Percentiles rank a stretch among this genome's conserved stretches.
These are phyloP conservation scores for Megatriorchis doriae DNA, from an alignment of 2,113 vertebrate species.

Conservation along the genomic window DNA sequence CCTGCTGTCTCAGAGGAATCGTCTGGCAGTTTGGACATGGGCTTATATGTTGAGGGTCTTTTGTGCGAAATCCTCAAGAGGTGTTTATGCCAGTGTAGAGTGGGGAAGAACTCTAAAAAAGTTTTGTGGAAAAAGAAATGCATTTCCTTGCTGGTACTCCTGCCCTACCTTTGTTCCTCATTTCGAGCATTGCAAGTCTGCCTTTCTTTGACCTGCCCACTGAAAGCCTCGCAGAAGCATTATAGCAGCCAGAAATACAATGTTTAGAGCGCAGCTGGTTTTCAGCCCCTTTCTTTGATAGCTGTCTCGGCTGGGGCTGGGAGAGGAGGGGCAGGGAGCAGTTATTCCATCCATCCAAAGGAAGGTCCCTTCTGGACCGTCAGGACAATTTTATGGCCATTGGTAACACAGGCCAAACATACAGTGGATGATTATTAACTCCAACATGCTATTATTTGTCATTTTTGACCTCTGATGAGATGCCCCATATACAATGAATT, in stretches of 20 bases:
- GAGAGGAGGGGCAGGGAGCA: background rate
- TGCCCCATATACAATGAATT: background rate
- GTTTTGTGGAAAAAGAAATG: background rate
- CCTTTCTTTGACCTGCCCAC: background rate
- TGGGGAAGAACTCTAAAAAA: background rate
- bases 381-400: background rate
- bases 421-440: background rate
- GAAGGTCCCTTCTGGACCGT: background rate
- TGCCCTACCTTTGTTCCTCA: background rate
- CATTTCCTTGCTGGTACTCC: background rate
- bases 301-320: background rate
- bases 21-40: background rate
- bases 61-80: background rate
- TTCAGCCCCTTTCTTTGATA: slow-evolving; percentile 6
- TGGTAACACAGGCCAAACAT: background rate
- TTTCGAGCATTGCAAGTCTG: background rate
- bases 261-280: background rate
- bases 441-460: background rate
- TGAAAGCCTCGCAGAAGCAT: background rate
- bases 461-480: background rate
- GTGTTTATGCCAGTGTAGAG: background rate
- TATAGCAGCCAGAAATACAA: background rate
- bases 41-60: background rate
- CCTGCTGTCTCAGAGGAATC: background rate
- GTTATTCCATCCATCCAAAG: background rate